These are phyloP conservation scores for Tribolium madens DNA, from an alignment of 1,140 invertebrate genomes.

Conservation along the genomic window DNA sequence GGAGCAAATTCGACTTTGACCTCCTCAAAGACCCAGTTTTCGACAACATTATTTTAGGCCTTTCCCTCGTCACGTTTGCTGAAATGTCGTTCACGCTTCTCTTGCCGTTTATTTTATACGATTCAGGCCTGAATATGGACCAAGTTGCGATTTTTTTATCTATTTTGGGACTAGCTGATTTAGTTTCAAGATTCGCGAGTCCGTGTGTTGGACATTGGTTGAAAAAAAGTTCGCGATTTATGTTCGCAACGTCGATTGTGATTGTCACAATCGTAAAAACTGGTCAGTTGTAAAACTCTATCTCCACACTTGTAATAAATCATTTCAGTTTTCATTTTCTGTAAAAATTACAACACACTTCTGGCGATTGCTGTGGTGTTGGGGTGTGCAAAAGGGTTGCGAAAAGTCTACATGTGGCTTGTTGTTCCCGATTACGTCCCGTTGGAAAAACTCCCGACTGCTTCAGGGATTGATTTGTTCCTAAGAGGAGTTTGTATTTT, in stretches of 20 bases:
- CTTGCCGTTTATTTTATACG: conserved; percentile 76
- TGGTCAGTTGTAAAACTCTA: background rate
- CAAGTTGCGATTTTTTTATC: conserved; percentile 75
- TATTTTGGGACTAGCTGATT: conserved; percentile 71
- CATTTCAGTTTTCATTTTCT: background rate
- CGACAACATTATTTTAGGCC: conserved; percentile 75
- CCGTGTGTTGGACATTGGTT: conserved; percentile 71
- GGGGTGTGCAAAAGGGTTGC: conserved; percentile 74
- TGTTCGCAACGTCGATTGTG: conserved; percentile 57
- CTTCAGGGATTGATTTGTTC: conserved; percentile 73
- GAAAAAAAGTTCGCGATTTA: conserved; percentile 60
- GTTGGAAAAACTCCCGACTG: conserved; percentile 72
- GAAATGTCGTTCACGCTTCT: conserved; percentile 79
- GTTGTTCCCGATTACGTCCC: conserved; percentile 77
- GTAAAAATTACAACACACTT: conserved; percentile 43
- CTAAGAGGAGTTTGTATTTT: conserved; percentile 67
- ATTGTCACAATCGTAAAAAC: background rate
- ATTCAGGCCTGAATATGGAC: conserved; percentile 70
- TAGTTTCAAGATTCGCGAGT: conserved; percentile 71
- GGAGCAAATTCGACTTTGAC: conserved; percentile 78
- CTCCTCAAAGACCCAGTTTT: conserved; percentile 76
- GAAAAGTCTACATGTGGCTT: conserved; percentile 76
- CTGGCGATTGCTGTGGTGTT: conserved; percentile 68
- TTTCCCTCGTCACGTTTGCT: conserved; percentile 75
- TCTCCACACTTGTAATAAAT: background rate